Base-by-base conservation (phyloP, 2,888 invertebrate genomes). In the Marasmarcha lunaedactyla region DNA sequence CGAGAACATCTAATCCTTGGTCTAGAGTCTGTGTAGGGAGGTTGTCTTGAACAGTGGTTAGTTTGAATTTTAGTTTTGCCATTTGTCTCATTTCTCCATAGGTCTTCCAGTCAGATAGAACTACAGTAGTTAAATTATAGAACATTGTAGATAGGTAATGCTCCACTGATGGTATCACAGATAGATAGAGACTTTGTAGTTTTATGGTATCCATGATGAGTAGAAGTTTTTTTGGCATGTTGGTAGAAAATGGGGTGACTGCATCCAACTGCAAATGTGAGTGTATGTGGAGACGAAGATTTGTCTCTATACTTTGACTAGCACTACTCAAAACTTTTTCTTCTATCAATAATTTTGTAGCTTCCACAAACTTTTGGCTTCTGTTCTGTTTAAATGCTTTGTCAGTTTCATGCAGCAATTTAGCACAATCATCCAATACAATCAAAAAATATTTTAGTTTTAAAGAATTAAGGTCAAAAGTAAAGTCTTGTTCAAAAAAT, bases 121-220 rank as follows among this genome's bases (percentile, higher is more conserved):
- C 97, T 20, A 99, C 96, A 1, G 98, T 96, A 1, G 98, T 98
- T 54, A 98, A 85, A 81, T 98, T 98, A 73, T 99, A 99, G 76
- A 98, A 98, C 63, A 94, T 96, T 49, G 89, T 90, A 56, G 97
- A 95, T 48, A 99, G 86, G 72, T 98, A 97, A 61, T 94, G 90
- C 66, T 97, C 97, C 6, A 96, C 89, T 38, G 62, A 71, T 77
- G 90, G 86, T 69, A 88, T 87, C 13, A 92, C 72, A 47, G 87
- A 87, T 58, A 90, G 81, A 55, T 87, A 88, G 20, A 84, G 63
- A 37, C 86, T 84, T 47, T 81, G 74, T 25, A 87, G 62, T 50
- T 83, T 85, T 52, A 86, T 71, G 2, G 88, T 86, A 42, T 86
- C 76, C 9, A 87, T 62, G 41, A 84, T 73, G 9, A 92, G 76